These are phyloP conservation scores for Chrysomela aeneicollis DNA, from an alignment of 2,888 invertebrate genomes.

Conservation along the genomic window DNA sequence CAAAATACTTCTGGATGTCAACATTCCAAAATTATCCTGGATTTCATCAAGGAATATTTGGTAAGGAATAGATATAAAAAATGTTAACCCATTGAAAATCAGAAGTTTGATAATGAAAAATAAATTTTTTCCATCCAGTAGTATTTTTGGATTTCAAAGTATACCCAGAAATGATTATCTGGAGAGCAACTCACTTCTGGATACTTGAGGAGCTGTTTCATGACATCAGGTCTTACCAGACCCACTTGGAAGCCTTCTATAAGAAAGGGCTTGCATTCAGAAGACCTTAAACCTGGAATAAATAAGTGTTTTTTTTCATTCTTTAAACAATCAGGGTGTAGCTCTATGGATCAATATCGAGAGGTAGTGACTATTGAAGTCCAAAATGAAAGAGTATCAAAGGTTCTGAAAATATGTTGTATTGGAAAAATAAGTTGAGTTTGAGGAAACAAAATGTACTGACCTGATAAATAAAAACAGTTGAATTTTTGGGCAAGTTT, in stretches of 20 bases:
- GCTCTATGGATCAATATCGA: slow-evolving; percentile 45
- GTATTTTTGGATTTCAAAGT: too few relatives aligned
- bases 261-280: slow-evolving; percentile 85
- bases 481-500: slow-evolving; percentile 88
- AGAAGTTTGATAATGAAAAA: too few relatives aligned
- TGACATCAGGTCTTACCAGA: slow-evolving; percentile 83
- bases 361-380: slow-evolving; percentile 20
- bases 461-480: slow-evolving; percentile 88
- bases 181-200: slow-evolving; percentile 71
- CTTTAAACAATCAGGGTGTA: slow-evolving; percentile 44
- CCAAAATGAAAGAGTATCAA: slow-evolving; percentile 31
- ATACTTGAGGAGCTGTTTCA: slow-evolving; percentile 80
- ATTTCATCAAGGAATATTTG: too few relatives aligned
- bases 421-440: slow-evolving; percentile 15
- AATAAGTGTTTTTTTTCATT: slow-evolving; percentile 12
- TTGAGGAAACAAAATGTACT: slow-evolving; percentile 47
- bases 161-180: slow-evolving; percentile 32
- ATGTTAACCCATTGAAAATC: too few relatives aligned
- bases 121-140: too few relatives aligned
- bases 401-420: slow-evolving; percentile 33
- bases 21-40: too few relatives aligned
- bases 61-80: too few relatives aligned
- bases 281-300: slow-evolving; percentile 74
- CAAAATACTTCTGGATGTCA: too few relatives aligned
- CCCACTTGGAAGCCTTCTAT: slow-evolving; percentile 92